Percentiles rank a stretch among this genome's conserved stretches.
Evolutionary conservation across 2,888 invertebrate species (phyloP).

Genomic region (Eupsilia transversa): DNA sequence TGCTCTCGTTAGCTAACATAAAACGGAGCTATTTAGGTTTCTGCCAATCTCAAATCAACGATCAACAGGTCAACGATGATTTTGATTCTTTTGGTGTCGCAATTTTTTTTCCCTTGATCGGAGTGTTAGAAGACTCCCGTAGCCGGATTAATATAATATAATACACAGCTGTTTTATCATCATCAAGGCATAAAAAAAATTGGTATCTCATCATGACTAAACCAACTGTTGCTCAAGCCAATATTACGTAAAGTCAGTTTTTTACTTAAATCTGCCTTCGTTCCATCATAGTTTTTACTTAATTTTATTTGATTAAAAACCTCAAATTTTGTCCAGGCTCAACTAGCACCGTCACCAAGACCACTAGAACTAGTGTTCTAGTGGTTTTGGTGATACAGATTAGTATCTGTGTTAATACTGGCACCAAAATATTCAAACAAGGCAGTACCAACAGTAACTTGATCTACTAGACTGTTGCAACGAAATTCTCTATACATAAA

Average conservation of each 20-base stretch:
- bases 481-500: slow-evolving; percentile 61
- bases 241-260: background rate
- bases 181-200: background rate
- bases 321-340: background rate
- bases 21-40: background rate
- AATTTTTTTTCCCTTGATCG: background rate
- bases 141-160: background rate
- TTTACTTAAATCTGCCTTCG: background rate
- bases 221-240: background rate
- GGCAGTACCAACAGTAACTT: slow-evolving; percentile 22
- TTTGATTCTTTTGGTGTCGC: background rate
- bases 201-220: slow-evolving; percentile 15
- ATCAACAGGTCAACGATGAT: background rate
- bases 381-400: too few relatives aligned
- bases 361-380: too few relatives aligned
- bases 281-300: background rate
- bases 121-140: background rate
- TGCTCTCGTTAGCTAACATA: slow-evolving; percentile 3
- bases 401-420: background rate
- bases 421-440: slow-evolving; percentile 34
- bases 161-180: background rate
- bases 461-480: slow-evolving; percentile 38
- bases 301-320: background rate
- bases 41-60: too few relatives aligned
- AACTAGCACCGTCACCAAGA: slow-evolving; percentile 9